Base-by-base conservation (phyloP, 2,888 invertebrate genomes). In the Bhutanitis thaidina region DNA sequence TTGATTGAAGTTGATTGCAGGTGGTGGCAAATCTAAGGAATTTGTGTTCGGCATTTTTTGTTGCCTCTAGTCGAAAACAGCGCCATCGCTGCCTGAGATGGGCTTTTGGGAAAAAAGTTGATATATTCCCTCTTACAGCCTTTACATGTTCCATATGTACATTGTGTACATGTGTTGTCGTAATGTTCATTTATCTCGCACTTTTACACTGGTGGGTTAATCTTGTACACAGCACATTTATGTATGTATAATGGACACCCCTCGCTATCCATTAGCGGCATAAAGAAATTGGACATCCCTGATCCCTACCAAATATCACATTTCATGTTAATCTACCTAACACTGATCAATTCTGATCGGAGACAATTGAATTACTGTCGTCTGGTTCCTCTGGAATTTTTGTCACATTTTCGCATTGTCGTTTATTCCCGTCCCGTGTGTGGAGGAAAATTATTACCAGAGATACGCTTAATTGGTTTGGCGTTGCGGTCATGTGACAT, bases 381-480 rank as follows among this genome's bases (percentile, higher is more conserved):
- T 82, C 86, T 86, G 87, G 79, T 79, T 71, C 71, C 71, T 64
- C 61, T 65, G 59, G 77, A 12, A 80, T 86, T 89, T 89, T 87
- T 86, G 80, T 73, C 81, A 85, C 81, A 82, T 81, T 80, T 75
- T 69, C 70, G 61, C 67, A 67, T 67, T 72, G 67, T 63, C 45
- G 45, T 51, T 30, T 36, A 46, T 46, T 41, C 61, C 63, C 67
- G 66, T 62, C 69, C 71, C 69, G 64, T 62, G 62, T 56, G 65
- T 64, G 65, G 68, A 67, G 68, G 69, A 69, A 60, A 77, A 84
- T 82, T 84, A 86, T 84, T 67, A 67, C 73, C 77, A 75, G 77
- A 80, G 80, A 83, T 79, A 83, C 80, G 81, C 73, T 80, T 88
- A 87, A 88, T 88, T 86, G 85, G 85, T 82, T 83, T 81, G 79